Percentiles rank a stretch among this genome's conserved stretches.
Evolutionary conservation across 2,797 vertebrate species (phyloP).

Genomic region (Sebastes cheni): DNA sequence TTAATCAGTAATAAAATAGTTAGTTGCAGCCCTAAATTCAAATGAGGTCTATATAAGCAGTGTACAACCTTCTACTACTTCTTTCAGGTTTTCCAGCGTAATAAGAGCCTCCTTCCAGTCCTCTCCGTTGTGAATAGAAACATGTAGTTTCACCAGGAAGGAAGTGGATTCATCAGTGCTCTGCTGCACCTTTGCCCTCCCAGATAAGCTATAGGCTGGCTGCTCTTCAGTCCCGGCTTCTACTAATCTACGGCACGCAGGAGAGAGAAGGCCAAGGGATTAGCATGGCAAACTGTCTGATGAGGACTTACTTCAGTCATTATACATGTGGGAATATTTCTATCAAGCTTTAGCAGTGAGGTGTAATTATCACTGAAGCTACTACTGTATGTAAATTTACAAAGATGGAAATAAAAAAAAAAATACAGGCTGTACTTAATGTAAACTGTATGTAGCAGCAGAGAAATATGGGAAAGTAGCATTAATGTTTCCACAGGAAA

Average conservation of each 20-base stretch:
- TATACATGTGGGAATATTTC: slow-evolving; percentile 5
- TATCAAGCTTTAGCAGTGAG: slow-evolving; percentile 2
- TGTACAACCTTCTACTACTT: not conserved
- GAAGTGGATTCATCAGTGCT: slow-evolving; percentile 6
- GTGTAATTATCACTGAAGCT: not conserved
- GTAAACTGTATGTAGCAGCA: not conserved
- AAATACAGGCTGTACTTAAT: not conserved
- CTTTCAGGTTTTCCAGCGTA: not conserved
- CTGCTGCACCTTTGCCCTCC: slow-evolving; percentile 11
- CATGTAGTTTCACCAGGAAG: slow-evolving; percentile 15
- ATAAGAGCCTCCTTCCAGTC: not conserved
- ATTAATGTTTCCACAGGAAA: slow-evolving; percentile 55
- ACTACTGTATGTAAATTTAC: not conserved
- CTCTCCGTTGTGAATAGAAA: not conserved
- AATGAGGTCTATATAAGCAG: not conserved
- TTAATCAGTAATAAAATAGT: not conserved
- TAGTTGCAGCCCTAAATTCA: not conserved
- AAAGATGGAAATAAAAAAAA: not conserved
- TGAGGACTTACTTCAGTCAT: slow-evolving; percentile 16
- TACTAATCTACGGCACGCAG: slow-evolving; percentile 45
- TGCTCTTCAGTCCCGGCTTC: slow-evolving; percentile 41
- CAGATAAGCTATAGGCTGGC: slow-evolving; percentile 40
- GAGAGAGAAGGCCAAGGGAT: slow-evolving; percentile 40
- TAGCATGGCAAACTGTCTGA: slow-evolving; percentile 39
- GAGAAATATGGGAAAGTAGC: slow-evolving; percentile 6